These are phyloP conservation scores for Catharus fuscescens DNA, from an alignment of 2,113 vertebrate genomes.

Conservation along the genomic window DNA sequence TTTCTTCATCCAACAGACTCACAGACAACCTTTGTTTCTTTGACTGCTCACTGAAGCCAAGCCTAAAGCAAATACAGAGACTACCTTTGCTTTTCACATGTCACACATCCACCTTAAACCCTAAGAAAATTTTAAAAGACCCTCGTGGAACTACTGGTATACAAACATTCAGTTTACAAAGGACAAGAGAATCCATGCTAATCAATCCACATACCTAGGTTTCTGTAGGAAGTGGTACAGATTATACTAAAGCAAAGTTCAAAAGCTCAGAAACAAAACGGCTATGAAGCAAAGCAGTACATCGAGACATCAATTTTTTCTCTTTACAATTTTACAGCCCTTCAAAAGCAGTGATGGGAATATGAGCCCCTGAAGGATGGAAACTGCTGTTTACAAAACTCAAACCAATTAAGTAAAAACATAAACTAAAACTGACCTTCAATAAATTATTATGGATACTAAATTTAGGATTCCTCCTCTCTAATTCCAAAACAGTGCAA, in stretches of 20 bases:
- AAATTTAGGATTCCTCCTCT: background rate
- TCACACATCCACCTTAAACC: background rate
- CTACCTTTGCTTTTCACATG: background rate
- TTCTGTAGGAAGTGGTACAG: background rate
- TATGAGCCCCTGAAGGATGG: background rate
- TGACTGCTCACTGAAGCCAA: background rate
- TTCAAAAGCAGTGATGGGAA: background rate
- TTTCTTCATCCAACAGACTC: background rate
- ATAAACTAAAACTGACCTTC: background rate
- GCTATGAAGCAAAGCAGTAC: background rate
- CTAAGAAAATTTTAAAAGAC: rapidly evolving
- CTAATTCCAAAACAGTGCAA: background rate
- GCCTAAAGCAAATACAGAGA: background rate
- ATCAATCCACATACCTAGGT: background rate
- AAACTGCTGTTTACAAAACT: background rate
- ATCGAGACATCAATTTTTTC: background rate
- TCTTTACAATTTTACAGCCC: background rate
- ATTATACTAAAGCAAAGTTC: background rate
- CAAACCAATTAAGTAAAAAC: background rate
- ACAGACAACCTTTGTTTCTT: background rate
- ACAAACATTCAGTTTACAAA: background rate
- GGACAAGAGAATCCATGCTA: background rate
- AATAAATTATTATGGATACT: background rate
- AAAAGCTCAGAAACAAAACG: background rate
- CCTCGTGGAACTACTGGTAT: background rate